A percentile compares a stretch with the other conserved stretches of the same genome.
phyloP scores from a whole-genome alignment of 2,797 vertebrate species.

The Heliangelus exortis region DNA sequence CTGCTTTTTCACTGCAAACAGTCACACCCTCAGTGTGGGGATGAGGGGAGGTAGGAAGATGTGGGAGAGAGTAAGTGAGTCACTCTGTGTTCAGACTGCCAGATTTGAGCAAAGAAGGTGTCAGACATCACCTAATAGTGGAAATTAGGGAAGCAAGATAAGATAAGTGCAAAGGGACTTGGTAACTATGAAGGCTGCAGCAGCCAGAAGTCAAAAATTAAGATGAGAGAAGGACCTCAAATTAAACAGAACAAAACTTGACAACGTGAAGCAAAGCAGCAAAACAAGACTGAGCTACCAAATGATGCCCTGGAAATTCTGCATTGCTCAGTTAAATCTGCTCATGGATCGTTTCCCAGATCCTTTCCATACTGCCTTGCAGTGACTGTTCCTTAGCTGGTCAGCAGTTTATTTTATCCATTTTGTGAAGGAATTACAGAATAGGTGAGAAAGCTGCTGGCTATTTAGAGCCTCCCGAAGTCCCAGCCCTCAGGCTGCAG shows the following conservation, averaged over 20 bases:
- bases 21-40: neutral
- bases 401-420: neutral
- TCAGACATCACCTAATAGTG: slow-evolving; percentile 80
- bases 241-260: neutral
- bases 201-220: neutral
- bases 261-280: neutral
- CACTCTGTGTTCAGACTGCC: slow-evolving; percentile 66
- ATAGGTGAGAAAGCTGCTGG: neutral
- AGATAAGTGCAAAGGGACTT: slow-evolving; percentile 69
- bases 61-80: slow-evolving; percentile 60
- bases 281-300: neutral
- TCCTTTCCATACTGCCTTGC: neutral
- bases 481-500: neutral
- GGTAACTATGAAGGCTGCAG: neutral
- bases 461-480: neutral
- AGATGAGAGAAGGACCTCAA: neutral
- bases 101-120: slow-evolving; percentile 56
- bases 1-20: neutral
- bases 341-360: neutral
- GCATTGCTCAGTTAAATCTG: neutral
- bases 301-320: neutral
- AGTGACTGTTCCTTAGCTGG: neutral
- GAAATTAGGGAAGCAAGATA: slow-evolving; percentile 75
- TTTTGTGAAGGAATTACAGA: neutral
- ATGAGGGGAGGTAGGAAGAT: neutral